These are phyloP conservation scores for Parapsyche elsis DNA, from an alignment of 1,140 invertebrate species.

Conservation along the genomic window DNA sequence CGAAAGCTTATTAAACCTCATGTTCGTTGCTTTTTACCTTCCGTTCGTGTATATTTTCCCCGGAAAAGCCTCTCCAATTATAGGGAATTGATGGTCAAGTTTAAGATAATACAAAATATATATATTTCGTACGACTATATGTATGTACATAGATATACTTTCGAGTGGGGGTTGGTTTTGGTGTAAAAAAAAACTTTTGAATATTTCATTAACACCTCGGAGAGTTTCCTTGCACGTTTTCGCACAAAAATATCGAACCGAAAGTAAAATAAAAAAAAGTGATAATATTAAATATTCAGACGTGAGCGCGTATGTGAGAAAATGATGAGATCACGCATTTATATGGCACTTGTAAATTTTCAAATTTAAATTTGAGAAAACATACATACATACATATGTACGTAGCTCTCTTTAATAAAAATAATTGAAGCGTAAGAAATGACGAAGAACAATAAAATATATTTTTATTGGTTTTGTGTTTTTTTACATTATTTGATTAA, in stretches of 20 bases:
- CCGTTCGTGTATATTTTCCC: not conserved
- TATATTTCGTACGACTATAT: no score
- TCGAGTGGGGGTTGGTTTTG: not conserved
- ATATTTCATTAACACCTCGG: conserved; percentile 38
- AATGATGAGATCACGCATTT: not conserved
- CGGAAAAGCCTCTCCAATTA: not conserved
- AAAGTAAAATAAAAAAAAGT: not conserved
- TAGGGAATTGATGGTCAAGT: not conserved
- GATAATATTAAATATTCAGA: conserved; percentile 28
- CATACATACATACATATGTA: no score
- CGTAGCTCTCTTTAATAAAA: no score
- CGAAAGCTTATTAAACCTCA: not conserved
- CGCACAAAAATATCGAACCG: not conserved
- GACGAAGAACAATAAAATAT: no score
- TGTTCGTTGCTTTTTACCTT: no score
- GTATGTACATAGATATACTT: not conserved
- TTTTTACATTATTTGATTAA: no score
- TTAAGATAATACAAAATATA: not conserved
- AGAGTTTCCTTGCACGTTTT: conserved; percentile 12
- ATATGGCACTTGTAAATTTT: no score
- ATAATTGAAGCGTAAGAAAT: no score
- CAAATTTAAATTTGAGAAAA: no score
- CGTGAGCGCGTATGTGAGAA: not conserved
- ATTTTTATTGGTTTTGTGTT: no score
- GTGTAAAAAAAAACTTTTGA: conserved; percentile 5